Percentiles rank a stretch among this genome's conserved stretches.
Evolutionary conservation across 2,797 vertebrate species (phyloP).

Genomic region (Sebastes kiyomatsui): DNA sequence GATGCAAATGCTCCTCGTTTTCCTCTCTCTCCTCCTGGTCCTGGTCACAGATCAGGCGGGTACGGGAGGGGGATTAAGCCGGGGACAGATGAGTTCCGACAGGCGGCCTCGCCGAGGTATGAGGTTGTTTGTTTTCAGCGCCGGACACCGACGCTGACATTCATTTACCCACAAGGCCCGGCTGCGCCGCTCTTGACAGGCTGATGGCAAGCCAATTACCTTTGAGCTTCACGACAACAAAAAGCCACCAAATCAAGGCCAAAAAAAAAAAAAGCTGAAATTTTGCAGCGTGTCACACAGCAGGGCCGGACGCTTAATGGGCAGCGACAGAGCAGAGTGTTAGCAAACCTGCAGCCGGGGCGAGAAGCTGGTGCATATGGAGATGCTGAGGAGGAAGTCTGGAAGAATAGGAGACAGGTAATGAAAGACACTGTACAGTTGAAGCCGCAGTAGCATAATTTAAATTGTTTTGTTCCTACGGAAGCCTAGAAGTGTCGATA

Average conservation of each 20-base stretch:
- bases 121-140: conserved; percentile 67
- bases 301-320: conserved; percentile 38
- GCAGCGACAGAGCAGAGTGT: conserved; percentile 48
- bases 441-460: background rate
- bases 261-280: conserved; percentile 12
- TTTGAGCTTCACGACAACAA: conserved; percentile 50
- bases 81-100: conserved; percentile 79
- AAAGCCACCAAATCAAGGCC: conserved; percentile 40
- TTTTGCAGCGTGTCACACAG: conserved; percentile 21
- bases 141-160: conserved; percentile 64
- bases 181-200: conserved; percentile 54
- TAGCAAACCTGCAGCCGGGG: background rate
- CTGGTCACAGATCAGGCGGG: conserved; percentile 14
- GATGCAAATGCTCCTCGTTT: conserved; percentile 80
- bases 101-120: conserved; percentile 60
- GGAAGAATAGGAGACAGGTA: background rate
- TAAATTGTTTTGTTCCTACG: background rate
- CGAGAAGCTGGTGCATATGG: conserved; percentile 1
- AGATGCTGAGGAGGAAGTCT: conserved; percentile 3
- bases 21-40: conserved; percentile 28
- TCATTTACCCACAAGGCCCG: conserved; percentile 69
- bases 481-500: background rate
- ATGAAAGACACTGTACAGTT: background rate
- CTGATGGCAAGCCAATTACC: conserved; percentile 71
- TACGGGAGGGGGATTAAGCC: conserved; percentile 41